Percentiles rank a stretch among this genome's conserved stretches.
Evolutionary conservation across 2,888 invertebrate species (phyloP).

Genomic region (Ochropleura plecta): DNA sequence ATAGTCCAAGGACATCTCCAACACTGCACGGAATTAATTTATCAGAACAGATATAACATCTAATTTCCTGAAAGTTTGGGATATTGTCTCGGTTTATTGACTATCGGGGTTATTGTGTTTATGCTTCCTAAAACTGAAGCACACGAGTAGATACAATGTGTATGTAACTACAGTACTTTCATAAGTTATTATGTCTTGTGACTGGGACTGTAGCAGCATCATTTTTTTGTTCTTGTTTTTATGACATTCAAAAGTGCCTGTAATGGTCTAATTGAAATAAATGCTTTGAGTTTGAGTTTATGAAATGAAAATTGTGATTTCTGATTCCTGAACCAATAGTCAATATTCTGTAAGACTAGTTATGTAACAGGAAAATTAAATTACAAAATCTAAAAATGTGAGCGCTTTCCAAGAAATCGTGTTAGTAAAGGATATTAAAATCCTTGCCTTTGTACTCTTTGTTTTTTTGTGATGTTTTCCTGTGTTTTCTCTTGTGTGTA

Average conservation of each 20-base stretch:
- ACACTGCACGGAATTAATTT: conserved; percentile 40
- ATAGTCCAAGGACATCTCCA: conserved; percentile 32
- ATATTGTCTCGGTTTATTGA: background rate
- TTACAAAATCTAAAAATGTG: background rate
- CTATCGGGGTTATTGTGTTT: background rate
- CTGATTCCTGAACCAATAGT: background rate
- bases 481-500: no score
- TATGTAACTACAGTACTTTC: no score
- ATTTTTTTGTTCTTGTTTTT: no score
- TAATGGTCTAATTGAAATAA: no score
- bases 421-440: background rate
- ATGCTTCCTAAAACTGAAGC: background rate
- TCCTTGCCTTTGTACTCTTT: no score
- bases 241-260: no score
- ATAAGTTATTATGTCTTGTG: no score
- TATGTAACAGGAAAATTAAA: background rate
- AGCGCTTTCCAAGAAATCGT: background rate
- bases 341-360: background rate
- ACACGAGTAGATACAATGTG: background rate
- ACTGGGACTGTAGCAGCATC: no score
- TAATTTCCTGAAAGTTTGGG: conserved; percentile 8
- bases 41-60: conserved; percentile 34
- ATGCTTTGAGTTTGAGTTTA: no score
- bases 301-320: background rate
- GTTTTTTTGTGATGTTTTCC: no score